phyloP scores from a whole-genome alignment of 2,113 vertebrate species.

The Plecotus auritus region DNA sequence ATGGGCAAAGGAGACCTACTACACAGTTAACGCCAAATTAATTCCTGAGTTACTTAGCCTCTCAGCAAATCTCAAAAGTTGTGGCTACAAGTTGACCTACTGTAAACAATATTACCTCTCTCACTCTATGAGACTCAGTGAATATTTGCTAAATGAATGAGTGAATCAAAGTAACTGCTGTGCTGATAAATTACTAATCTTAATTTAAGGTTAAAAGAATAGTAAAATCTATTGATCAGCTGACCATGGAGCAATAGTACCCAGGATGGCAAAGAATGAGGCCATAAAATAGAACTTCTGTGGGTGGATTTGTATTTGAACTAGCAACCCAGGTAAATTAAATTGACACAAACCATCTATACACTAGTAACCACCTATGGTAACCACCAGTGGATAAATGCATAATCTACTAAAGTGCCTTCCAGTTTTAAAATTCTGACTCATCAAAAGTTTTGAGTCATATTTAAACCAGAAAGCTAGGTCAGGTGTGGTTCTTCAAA shows the following conservation, averaged over 20 bases:
- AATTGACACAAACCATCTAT: neutral
- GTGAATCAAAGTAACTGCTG: constrained; percentile 35
- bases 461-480: constrained; percentile 26
- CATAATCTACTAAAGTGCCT: neutral
- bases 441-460: neutral
- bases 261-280: neutral
- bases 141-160: constrained; percentile 2
- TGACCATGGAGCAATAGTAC: neutral
- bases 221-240: neutral
- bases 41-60: neutral
- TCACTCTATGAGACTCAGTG: neutral
- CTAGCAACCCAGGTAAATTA: neutral
- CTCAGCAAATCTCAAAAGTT: neutral
- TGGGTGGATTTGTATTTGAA: neutral
- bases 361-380: neutral
- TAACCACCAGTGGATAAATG: neutral
- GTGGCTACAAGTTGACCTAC: neutral
- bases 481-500: constrained; percentile 5
- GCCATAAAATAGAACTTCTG: neutral
- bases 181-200: neutral
- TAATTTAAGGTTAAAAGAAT: constrained; percentile 26
- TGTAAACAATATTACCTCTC: neutral
- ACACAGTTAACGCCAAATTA: neutral
- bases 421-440: constrained; percentile 16
- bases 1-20: neutral